phyloP scores from a whole-genome alignment of 2,797 vertebrate genomes.

The Garrulus glandarius region DNA sequence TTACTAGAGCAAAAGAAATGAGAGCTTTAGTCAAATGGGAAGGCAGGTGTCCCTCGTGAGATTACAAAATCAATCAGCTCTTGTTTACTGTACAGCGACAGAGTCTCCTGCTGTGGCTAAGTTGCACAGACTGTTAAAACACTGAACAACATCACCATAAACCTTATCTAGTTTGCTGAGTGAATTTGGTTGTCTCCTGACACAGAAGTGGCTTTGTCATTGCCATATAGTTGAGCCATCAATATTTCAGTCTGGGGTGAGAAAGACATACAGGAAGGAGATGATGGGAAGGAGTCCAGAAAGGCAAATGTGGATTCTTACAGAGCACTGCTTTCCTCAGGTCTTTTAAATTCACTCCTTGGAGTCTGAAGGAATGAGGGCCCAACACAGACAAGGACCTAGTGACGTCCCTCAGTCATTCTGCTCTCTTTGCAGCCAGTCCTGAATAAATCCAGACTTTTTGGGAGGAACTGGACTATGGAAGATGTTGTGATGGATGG shows the following conservation, averaged over 20 bases:
- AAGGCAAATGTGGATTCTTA: background rate
- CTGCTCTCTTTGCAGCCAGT: background rate
- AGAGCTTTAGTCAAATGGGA: conserved; percentile 46
- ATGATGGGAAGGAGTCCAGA: background rate
- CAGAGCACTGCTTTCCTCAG: background rate
- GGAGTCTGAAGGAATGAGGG: background rate
- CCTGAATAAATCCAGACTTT: background rate
- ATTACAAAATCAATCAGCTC: conserved; percentile 71
- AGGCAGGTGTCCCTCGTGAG: conserved; percentile 48
- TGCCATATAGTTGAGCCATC: background rate
- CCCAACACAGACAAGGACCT: background rate
- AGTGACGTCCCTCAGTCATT: background rate
- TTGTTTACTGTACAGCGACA: conserved; percentile 37
- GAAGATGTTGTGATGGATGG: background rate
- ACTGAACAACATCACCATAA: conserved; percentile 14
- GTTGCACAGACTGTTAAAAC: conserved; percentile 34
- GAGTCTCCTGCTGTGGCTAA: conserved; percentile 33
- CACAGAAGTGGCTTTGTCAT: background rate
- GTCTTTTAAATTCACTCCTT: background rate
- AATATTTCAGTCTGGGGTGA: background rate
- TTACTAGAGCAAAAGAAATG: conserved; percentile 56
- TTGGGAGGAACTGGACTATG: background rate
- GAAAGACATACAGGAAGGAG: rapidly evolving
- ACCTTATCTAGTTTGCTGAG: background rate
- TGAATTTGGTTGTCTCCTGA: background rate